These are phyloP conservation scores for Steinernema khuongi DNA, from an alignment of 1,140 invertebrate species.

Conservation along the genomic window DNA sequence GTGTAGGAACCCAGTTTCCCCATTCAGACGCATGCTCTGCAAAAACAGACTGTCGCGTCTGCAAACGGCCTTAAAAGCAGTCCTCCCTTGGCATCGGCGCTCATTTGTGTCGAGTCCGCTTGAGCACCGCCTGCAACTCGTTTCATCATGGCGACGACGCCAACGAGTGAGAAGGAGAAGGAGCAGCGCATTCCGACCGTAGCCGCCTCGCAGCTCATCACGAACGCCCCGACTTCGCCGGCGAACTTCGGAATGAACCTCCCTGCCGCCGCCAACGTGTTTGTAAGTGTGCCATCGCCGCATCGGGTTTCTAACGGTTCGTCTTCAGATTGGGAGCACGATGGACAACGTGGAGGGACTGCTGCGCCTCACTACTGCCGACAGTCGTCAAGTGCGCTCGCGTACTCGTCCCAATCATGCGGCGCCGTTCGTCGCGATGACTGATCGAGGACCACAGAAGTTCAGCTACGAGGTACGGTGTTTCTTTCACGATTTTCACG, in stretches of 20 bases:
- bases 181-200: neutral
- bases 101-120: no score
- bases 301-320: neutral
- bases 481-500: neutral
- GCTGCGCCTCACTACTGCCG: neutral
- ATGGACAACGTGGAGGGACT: neutral
- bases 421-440: neutral
- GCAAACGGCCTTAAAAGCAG: no score
- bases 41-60: no score
- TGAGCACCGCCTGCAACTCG: no score
- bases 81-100: no score
- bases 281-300: neutral
- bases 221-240: neutral
- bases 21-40: no score
- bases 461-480: neutral
- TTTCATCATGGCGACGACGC: slow-evolving; percentile 1
- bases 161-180: neutral
- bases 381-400: neutral
- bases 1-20: no score
- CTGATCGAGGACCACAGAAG: neutral
- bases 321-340: neutral
- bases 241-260: neutral
- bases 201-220: neutral
- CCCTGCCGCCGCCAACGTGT: neutral
- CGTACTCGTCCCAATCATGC: neutral